These are phyloP conservation scores for Scaptodrosophila lebanonensis DNA, from an alignment of 1,140 invertebrate species.

Conservation along the genomic window DNA sequence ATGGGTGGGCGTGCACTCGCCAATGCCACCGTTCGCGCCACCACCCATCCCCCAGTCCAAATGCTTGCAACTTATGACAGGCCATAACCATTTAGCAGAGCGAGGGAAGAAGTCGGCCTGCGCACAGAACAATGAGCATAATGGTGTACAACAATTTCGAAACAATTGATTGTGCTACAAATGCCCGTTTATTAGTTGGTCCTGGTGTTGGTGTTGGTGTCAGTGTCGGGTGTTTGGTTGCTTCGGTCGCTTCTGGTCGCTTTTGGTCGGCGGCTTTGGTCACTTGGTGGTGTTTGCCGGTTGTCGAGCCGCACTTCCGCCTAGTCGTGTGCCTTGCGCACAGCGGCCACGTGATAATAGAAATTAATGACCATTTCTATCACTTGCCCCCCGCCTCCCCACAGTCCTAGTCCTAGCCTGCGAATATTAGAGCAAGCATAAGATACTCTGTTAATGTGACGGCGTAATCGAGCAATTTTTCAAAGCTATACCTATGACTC, in stretches of 20 bases:
- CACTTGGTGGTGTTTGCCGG: conserved; percentile 27
- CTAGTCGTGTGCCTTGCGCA: conserved; percentile 60
- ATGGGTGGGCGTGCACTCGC: not conserved
- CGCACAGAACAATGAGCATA: conserved; percentile 57
- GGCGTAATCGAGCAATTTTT: conserved; percentile 54
- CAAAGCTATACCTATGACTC: no score
- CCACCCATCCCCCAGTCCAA: conserved; percentile 17
- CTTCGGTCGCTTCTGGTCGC: no score
- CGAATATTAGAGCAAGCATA: conserved; percentile 4
- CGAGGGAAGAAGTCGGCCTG: conserved; percentile 8
- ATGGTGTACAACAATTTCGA: conserved; percentile 72
- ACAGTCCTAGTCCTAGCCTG: conserved; percentile 27
- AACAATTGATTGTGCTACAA: conserved; percentile 75
- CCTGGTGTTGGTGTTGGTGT: conserved; percentile 7
- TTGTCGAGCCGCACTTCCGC: conserved; percentile 55
- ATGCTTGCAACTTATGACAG: conserved; percentile 69
- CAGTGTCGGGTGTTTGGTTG: not conserved
- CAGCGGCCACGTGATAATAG: conserved; percentile 61
- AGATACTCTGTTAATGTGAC: conserved; percentile 44
- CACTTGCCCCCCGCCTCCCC: conserved; percentile 4
- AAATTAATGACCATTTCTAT: conserved; percentile 71
- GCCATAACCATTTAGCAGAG: conserved; percentile 68
- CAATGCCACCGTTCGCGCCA: not conserved
- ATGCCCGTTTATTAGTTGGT: conserved; percentile 69
- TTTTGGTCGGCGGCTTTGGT: conserved; percentile 11